phyloP scores from a whole-genome alignment of 2,113 vertebrate species.

The Noctilio leporinus region DNA sequence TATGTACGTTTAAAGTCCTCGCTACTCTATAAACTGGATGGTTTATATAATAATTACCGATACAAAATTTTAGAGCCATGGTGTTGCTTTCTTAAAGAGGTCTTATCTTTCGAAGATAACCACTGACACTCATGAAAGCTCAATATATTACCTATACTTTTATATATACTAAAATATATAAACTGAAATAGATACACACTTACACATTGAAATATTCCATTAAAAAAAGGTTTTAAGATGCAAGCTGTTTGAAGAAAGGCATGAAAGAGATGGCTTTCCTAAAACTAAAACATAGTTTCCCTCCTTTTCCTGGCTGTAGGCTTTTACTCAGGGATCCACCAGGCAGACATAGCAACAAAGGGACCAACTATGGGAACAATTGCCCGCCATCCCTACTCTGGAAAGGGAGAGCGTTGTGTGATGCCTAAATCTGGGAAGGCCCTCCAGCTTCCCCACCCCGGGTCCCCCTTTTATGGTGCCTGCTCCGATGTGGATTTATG shows the following conservation, averaged over 20 bases:
- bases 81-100: neutral
- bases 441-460: slow-evolving; percentile 24
- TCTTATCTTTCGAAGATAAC: neutral
- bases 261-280: neutral
- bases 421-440: slow-evolving; percentile 70
- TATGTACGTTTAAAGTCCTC: neutral
- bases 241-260: neutral
- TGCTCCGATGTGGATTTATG: slow-evolving; percentile 80
- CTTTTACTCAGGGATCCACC: slow-evolving; percentile 67
- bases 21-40: neutral
- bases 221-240: neutral
- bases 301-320: slow-evolving; percentile 37
- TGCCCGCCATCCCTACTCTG: slow-evolving; percentile 67
- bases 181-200: neutral
- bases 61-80: neutral
- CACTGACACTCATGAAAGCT: neutral
- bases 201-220: neutral
- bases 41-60: neutral
- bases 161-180: neutral
- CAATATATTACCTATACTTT: neutral
- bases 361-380: slow-evolving; percentile 59
- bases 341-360: slow-evolving; percentile 64
- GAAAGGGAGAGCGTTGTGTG: slow-evolving; percentile 66
- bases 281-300: neutral
- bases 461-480: slow-evolving; percentile 59